Evolutionary conservation across 1,140 invertebrate species (phyloP).

Genomic region (Lanistes nyassanus): DNA sequence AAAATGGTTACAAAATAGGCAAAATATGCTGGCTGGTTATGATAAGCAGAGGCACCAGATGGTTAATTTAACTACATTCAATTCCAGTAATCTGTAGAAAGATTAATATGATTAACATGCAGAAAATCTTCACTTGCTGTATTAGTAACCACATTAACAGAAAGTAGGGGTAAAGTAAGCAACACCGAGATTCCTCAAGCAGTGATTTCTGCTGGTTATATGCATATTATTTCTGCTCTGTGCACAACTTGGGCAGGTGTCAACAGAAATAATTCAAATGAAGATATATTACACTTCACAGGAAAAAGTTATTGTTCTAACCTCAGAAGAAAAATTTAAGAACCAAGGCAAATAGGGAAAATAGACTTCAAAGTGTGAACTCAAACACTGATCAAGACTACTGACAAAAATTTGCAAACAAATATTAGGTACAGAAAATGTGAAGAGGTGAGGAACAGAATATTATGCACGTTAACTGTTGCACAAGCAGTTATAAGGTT

Average conservation of each 20-base stretch:
- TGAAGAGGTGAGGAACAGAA: too few species aligned
- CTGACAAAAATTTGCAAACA: too few species aligned
- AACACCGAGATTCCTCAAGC: slow-evolving; percentile 5
- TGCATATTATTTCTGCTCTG: neutral
- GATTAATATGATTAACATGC: neutral
- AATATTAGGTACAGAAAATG: too few species aligned
- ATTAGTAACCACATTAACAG: slow-evolving; percentile 7
- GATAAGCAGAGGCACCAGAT: slow-evolving; percentile 13
- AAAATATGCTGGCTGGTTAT: slow-evolving; percentile 14
- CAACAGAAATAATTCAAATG: neutral
- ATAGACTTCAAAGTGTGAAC: neutral
- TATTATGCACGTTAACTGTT: too few species aligned
- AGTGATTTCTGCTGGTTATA: too few species aligned
- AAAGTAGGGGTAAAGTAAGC: neutral
- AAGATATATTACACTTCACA: too few species aligned
- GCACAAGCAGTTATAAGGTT: too few species aligned
- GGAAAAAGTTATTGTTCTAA: neutral
- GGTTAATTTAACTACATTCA: slow-evolving; percentile 3
- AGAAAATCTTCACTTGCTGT: neutral
- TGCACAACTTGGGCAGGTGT: neutral
- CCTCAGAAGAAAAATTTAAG: neutral
- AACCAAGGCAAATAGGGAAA: neutral
- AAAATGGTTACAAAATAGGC: slow-evolving; percentile 17
- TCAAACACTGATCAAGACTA: too few species aligned
- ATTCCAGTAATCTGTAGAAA: slow-evolving; percentile 1